A percentile compares a stretch with the other conserved stretches of the same genome.
Conservation (phyloP, 1,140 invertebrate species). For the Linepithema humile region DNA sequence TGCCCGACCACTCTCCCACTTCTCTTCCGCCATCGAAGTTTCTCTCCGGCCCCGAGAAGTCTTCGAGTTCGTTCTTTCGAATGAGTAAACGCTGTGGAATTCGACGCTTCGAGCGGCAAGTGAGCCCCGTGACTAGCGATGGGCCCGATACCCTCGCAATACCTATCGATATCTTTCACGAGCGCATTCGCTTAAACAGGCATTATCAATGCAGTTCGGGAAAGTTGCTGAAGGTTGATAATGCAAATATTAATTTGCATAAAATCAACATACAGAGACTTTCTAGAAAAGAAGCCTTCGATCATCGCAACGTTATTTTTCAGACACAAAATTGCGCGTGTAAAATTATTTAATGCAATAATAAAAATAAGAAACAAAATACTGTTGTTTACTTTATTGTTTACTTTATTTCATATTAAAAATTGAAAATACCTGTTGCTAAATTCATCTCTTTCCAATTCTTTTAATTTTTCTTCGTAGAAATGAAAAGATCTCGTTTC, state of each 20-base stretch:
- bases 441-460: neutral
- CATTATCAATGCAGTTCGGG: slow-evolving; percentile 20
- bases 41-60: slow-evolving; percentile 61
- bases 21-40: slow-evolving; percentile 58
- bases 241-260: slow-evolving; percentile 7
- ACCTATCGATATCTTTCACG: slow-evolving; percentile 36
- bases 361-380: neutral
- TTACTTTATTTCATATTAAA: too few relatives aligned
- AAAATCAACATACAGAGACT: slow-evolving; percentile 16
- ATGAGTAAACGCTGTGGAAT: slow-evolving; percentile 80
- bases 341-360: neutral
- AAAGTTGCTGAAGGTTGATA: neutral
- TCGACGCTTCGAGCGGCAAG: slow-evolving; percentile 71
- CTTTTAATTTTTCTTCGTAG: neutral
- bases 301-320: neutral
- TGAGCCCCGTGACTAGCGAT: slow-evolving; percentile 51
- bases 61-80: slow-evolving; percentile 74
- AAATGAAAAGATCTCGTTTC: neutral
- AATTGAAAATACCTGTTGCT: too few relatives aligned
- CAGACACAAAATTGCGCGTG: too few relatives aligned
- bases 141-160: slow-evolving; percentile 51
- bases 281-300: neutral
- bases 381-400: too few relatives aligned
- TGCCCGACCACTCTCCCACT: slow-evolving; percentile 52
- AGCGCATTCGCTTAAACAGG: slow-evolving; percentile 2